These are phyloP conservation scores for Tylochromis polylepis DNA, from an alignment of 2,113 vertebrate genomes.

Conservation along the genomic window DNA sequence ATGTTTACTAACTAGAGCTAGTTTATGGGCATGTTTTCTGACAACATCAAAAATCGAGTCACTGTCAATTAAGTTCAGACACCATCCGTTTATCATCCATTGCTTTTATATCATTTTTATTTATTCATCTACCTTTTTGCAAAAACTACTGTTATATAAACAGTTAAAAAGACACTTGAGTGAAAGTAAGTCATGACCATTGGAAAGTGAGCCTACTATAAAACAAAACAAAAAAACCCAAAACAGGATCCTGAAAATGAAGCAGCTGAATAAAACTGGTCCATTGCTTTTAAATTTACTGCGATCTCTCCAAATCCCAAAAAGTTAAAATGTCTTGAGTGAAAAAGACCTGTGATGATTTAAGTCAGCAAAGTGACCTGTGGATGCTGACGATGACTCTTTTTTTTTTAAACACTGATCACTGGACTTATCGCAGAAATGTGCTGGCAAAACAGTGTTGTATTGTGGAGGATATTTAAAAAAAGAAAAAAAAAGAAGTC, in stretches of 20 bases:
- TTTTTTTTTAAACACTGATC: too few relatives aligned
- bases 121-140: too few relatives aligned
- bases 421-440: not conserved
- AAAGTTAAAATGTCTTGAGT: not conserved
- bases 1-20: too few relatives aligned
- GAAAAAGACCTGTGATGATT: not conserved
- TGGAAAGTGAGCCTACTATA: too few relatives aligned
- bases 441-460: not conserved
- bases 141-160: too few relatives aligned
- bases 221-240: too few relatives aligned
- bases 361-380: not conserved
- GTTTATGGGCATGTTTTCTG: too few relatives aligned
- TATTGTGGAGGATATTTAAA: not conserved
- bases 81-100: too few relatives aligned
- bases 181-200: too few relatives aligned
- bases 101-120: too few relatives aligned
- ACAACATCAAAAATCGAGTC: not conserved
- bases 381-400: not conserved
- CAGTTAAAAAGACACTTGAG: too few relatives aligned
- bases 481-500: not conserved
- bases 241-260: not conserved
- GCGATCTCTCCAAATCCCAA: not conserved
- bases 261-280: not conserved
- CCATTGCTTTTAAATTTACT: not conserved
- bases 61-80: too few relatives aligned